These are phyloP conservation scores for Agrotis segetum DNA, from an alignment of 2,888 invertebrate genomes.

Conservation along the genomic window DNA sequence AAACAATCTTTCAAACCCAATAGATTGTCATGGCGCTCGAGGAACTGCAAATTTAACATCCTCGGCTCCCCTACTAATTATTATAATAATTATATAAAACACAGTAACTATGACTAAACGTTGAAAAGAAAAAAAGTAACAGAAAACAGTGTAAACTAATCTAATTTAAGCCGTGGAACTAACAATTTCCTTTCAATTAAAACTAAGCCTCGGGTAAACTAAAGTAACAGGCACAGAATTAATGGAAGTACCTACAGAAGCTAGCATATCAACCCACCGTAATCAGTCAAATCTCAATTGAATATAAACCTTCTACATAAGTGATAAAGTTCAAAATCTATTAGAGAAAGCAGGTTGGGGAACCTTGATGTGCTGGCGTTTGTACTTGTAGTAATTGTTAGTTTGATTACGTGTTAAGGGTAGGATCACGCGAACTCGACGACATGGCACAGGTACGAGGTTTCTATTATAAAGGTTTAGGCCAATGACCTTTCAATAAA, in stretches of 20 bases:
- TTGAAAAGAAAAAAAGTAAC: background rate
- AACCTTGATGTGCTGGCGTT: too few species aligned
- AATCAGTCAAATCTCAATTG: too few species aligned
- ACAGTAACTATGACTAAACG: background rate
- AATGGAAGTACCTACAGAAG: slow-evolving; percentile 25
- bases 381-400: slow-evolving; percentile 40
- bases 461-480: background rate
- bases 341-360: too few species aligned
- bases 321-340: too few species aligned
- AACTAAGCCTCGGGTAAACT: slow-evolving; percentile 6
- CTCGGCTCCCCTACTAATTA: too few species aligned
- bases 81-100: too few species aligned
- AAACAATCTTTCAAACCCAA: too few species aligned
- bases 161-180: slow-evolving; percentile 1
- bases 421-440: slow-evolving; percentile 40
- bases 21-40: too few species aligned
- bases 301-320: too few species aligned
- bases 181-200: slow-evolving; percentile 18
- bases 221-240: slow-evolving; percentile 37
- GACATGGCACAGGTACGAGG: slow-evolving; percentile 21
- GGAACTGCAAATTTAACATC: too few species aligned
- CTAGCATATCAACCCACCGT: too few species aligned
- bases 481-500: slow-evolving; percentile 30
- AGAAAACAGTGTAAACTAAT: slow-evolving; percentile 12
- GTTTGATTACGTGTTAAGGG: slow-evolving; percentile 57